Evolutionary conservation across 2,113 vertebrate genomes (phyloP), one percentile per base, ranked within the genome.

Genomic region (Nothoprocta perdicaria): DNA sequence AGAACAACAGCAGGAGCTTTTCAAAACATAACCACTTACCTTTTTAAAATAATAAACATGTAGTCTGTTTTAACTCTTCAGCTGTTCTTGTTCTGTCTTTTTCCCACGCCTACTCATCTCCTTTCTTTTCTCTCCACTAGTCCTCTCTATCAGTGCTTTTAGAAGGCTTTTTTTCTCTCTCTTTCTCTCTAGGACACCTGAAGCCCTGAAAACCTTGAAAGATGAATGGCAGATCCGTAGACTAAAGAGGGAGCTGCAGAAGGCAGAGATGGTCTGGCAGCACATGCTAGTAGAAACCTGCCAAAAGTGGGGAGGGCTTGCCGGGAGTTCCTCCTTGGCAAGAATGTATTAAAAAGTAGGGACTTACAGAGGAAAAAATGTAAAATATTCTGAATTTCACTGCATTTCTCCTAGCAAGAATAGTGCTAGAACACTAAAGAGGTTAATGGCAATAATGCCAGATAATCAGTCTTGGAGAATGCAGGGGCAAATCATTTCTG

Each of bases 21-120:
- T 95, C 86, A 89, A 95, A 93, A 96, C 91, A 89, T 68, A 92
- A 74, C 75, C 72, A 87, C 63, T 96, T 92, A 96, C 94, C 95
- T 95, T 95, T 93, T 71, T 68, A 72, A 93, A 94, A 86, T 92
- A 95, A 87, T 86, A 95, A 95, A 89, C 67, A 94, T 52, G 46
- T 93, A 93, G 63, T 84, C 92, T 86, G 60, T 74, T 95, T 84
- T 92, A 81, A 90, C 80, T 86, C 89, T 80, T 84, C 81, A 84
- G 68, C 62, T 84, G 68, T 89, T 63, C 67, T 88, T 92, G 58
- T 86, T 95, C 88, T 90, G 78, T 90, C 74, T 71, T 95, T 89
- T 93, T 77, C 94, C 63, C 90, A 94, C 35, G 0, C 71, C 86
- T 86, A 85, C 88, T 80, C 78, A 84, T 84, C 53, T 65, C 73